Base-by-base conservation (phyloP, 2,888 invertebrate genomes). In the Drepanosiphum platanoidis region DNA sequence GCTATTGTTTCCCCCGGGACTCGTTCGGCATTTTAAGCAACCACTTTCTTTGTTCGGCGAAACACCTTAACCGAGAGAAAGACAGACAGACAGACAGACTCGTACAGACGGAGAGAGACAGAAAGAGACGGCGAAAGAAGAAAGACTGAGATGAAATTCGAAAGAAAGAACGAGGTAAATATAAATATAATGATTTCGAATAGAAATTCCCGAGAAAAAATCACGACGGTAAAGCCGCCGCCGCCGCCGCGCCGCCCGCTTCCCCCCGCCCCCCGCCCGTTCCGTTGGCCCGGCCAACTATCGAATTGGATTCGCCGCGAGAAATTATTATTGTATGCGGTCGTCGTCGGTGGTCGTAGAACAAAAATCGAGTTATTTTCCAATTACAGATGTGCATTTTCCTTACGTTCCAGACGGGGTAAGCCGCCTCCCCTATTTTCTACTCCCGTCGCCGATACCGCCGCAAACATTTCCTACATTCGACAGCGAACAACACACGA, bases 321-420 rank as follows among this genome's bases (percentile, higher is more conserved):
- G 39, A 74, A 52, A 82, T 78, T 64, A 68, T 66, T 71, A 39
- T 71, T 42, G n/a, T 39, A 46, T 36, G 68, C n/a, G 32, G 34
- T 64, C n/a, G n/a, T n/a, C n/a, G n/a, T n/a, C 22, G 22, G 52
- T 36, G 61, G 27, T 22, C 30, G 64, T 64, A 68, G 27, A 74
- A 75, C 27, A 75, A 75, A 83, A 83, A 74, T 74, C 66, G 74
- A 83, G 83, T 75, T 75, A 74, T 83, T 82, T 83, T 83, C 83
- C 66, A 83, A 83, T 83, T 83, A 75, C 83, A n/a, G 72, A 32
- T 13, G 82, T 74, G 61, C 30, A 66, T 74, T 83, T 74, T 70
- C n/a, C 52, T 70, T 52, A 22, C 36, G 70, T 58, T 68, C 66
- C 22, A 66, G n/a, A 75, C 58, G 13, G 66, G 34, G 22, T 74